Percentiles rank a stretch among this genome's conserved stretches.
Conservation (phyloP, 2,888 invertebrate species). For the Heteromurus nitidus region DNA sequence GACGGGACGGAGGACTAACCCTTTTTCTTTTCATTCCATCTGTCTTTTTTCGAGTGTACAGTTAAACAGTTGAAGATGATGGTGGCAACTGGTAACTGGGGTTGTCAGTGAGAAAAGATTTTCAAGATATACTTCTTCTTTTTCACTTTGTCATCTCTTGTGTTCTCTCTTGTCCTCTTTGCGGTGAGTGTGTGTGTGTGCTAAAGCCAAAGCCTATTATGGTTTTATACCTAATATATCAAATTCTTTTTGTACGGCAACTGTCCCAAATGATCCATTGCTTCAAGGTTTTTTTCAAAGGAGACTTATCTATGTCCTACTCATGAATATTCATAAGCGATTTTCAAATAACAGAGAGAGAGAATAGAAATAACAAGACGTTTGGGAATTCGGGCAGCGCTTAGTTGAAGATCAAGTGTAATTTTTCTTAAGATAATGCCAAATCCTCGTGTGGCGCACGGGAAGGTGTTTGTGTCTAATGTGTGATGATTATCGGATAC, state of each 20-base stretch:
- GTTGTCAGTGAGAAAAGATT: conserved; percentile 19
- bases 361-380: neutral
- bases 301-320: conserved; percentile 14
- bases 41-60: conserved; percentile 20
- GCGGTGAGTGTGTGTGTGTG: too few relatives aligned
- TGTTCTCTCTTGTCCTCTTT: conserved; percentile 34
- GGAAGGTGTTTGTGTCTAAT: neutral
- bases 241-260: conserved; percentile 1
- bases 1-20: too few relatives aligned
- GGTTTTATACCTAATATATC: neutral
- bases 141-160: conserved; percentile 40
- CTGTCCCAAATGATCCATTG: conserved; percentile 47
- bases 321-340: conserved; percentile 49
- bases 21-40: conserved; percentile 20
- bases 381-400: conserved; percentile 2
- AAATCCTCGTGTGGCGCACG: neutral
- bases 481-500: conserved; percentile 32
- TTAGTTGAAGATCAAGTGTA: neutral
- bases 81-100: too few relatives aligned
- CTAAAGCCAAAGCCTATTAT: too few relatives aligned
- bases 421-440: neutral
- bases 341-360: neutral
- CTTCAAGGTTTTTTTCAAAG: neutral
- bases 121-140: conserved; percentile 28
- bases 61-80: neutral